Evolutionary conservation across 2,888 invertebrate genomes (phyloP).

Genomic region (Lomographa bimaculata): DNA sequence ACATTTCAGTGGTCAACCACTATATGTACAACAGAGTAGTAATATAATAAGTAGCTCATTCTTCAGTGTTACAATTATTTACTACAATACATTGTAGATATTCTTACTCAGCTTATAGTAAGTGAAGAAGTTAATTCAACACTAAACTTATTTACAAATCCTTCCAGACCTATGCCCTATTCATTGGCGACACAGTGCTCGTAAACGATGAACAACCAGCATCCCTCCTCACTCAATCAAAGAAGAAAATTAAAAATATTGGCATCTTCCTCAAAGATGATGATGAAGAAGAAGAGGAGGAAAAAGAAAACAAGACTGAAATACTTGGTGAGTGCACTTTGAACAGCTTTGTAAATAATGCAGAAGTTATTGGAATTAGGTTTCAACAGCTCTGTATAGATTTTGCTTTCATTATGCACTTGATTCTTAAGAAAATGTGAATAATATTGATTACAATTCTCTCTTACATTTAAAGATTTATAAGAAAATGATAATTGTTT

Average conservation of each 20-base stretch:
- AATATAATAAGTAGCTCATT: too few relatives aligned
- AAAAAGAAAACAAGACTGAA: conserved; percentile 89
- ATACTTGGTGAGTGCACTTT: conserved; percentile 83
- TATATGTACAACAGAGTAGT: too few relatives aligned
- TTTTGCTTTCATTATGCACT: conserved; percentile 11
- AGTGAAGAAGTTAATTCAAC: too few relatives aligned
- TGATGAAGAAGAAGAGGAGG: conserved; percentile 92
- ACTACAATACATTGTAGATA: too few relatives aligned
- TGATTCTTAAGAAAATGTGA: too few relatives aligned
- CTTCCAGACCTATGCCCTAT: conserved; percentile 92
- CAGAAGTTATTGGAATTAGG: conserved; percentile 11
- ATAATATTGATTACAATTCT: too few relatives aligned
- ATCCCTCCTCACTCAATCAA: conserved; percentile 93
- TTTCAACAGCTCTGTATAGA: conserved; percentile 16
- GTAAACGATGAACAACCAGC: conserved; percentile 96
- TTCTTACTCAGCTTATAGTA: too few relatives aligned
- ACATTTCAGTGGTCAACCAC: too few relatives aligned
- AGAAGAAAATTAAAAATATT: conserved; percentile 97
- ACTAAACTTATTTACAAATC: too few relatives aligned
- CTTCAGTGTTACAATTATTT: too few relatives aligned
- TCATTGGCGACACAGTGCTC: conserved; percentile 98
- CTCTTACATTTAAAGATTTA: too few relatives aligned
- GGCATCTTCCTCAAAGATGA: conserved; percentile 97
- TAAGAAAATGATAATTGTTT: too few relatives aligned
- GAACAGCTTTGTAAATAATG: conserved; percentile 21